Evolutionary conservation across 2,113 vertebrate genomes (phyloP).

Genomic region (Sorex fumeus): DNA sequence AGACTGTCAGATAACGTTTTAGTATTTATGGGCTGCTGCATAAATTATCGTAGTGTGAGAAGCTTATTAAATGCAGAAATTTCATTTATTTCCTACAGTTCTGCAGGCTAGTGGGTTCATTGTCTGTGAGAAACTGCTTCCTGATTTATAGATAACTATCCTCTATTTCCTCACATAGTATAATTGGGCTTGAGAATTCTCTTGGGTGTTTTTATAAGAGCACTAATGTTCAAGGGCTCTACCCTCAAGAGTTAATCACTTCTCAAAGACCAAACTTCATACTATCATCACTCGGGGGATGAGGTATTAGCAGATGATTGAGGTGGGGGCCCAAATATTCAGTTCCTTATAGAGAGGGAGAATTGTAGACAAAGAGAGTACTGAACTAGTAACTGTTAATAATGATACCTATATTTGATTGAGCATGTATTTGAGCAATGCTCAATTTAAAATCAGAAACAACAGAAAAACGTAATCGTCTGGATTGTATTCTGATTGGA

Average conservation of each 20-base stretch:
- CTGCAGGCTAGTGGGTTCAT: not conserved
- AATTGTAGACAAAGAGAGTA: not conserved
- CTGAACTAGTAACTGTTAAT: not conserved
- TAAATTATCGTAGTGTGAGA: not conserved
- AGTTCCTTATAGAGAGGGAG: not conserved
- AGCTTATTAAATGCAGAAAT: not conserved
- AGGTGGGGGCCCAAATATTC: not conserved
- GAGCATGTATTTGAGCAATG: not conserved
- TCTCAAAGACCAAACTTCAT: not conserved
- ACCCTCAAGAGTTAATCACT: not conserved
- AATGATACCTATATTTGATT: not conserved
- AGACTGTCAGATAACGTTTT: not conserved
- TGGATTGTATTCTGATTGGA: conserved; percentile 1
- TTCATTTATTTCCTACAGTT: not conserved
- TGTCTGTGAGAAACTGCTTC: not conserved
- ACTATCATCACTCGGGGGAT: not conserved
- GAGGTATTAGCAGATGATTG: not conserved
- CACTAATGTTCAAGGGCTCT: not conserved
- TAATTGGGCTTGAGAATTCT: not conserved
- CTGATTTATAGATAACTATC: not conserved
- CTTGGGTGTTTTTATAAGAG: not conserved
- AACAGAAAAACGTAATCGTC: not conserved
- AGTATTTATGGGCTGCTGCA: not conserved
- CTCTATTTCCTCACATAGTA: not conserved
- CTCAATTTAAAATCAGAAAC: conserved; percentile 45